phyloP scores from a whole-genome alignment of 2,888 invertebrate species.

The Euzetes globulus region DNA sequence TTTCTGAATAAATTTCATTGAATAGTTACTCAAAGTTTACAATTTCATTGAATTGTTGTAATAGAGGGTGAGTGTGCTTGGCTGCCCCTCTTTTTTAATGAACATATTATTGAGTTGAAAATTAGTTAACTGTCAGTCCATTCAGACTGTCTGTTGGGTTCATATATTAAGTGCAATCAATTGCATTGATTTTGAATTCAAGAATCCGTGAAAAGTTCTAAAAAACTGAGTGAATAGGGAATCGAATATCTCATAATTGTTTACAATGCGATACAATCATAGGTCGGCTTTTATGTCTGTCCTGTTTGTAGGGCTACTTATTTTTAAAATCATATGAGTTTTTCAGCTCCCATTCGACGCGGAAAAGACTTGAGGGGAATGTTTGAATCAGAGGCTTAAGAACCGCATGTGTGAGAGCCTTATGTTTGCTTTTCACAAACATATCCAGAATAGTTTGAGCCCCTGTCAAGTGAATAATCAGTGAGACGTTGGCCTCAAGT shows the following conservation, averaged over 20 bases:
- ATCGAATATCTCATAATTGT: constrained; percentile 13
- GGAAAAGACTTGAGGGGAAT: background rate
- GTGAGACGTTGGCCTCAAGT: background rate
- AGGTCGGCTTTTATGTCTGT: constrained; percentile 5
- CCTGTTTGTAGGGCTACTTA: background rate
- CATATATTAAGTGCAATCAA: constrained; percentile 14
- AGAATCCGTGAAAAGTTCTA: background rate
- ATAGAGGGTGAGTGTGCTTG: too few species aligned
- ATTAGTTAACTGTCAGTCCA: background rate
- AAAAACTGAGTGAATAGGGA: background rate
- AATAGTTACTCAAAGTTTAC: too few species aligned
- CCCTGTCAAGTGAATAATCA: constrained; percentile 2
- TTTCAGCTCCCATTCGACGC: background rate
- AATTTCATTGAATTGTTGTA: too few species aligned
- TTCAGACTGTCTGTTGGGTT: background rate
- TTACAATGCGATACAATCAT: background rate
- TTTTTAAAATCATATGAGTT: background rate
- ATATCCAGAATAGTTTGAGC: background rate
- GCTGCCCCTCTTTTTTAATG: background rate
- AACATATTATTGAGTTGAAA: background rate
- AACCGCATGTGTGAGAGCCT: constrained; percentile 2
- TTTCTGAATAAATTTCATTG: too few species aligned
- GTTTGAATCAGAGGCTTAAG: background rate
- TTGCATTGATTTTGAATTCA: background rate
- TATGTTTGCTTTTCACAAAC: background rate